These are phyloP conservation scores for Pampusana beccarii DNA, from an alignment of 2,113 vertebrate species.

Conservation along the genomic window DNA sequence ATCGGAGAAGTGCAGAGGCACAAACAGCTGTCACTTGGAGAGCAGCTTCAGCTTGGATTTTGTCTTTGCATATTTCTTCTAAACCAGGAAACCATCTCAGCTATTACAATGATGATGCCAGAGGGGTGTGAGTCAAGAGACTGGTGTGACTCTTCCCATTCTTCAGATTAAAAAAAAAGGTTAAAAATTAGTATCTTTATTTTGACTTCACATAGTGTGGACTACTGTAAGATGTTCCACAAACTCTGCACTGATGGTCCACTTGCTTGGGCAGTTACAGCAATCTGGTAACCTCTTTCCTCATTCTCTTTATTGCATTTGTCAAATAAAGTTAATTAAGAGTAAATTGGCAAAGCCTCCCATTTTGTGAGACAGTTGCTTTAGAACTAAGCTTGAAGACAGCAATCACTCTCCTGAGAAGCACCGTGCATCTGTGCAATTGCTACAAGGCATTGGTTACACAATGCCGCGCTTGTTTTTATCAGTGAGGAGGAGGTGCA, in stretches of 20 bases:
- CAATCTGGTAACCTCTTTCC: not conserved
- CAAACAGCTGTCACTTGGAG: not conserved
- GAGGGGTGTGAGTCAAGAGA: not conserved
- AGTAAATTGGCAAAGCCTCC: not conserved
- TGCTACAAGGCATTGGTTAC: not conserved
- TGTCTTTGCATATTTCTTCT: not conserved
- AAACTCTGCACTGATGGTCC: not conserved
- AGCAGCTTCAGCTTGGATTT: not conserved
- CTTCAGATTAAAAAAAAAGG: not conserved
- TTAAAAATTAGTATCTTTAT: not conserved
- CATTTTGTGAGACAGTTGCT: not conserved
- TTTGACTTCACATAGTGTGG: not conserved
- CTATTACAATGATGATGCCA: not conserved
- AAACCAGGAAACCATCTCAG: not conserved
- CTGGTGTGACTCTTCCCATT: not conserved
- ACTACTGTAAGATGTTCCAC: not conserved
- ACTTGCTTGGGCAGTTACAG: not conserved
- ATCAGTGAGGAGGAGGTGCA: not conserved
- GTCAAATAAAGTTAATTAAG: not conserved
- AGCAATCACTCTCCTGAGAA: not conserved
- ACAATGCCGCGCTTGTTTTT: not conserved
- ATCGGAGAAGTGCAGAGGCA: not conserved
- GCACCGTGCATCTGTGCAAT: not conserved
- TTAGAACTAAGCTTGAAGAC: conserved; percentile 8
- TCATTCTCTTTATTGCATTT: not conserved